Evolutionary conservation across 1,140 invertebrate genomes (phyloP).

Genomic region (Philaenus spumarius): DNA sequence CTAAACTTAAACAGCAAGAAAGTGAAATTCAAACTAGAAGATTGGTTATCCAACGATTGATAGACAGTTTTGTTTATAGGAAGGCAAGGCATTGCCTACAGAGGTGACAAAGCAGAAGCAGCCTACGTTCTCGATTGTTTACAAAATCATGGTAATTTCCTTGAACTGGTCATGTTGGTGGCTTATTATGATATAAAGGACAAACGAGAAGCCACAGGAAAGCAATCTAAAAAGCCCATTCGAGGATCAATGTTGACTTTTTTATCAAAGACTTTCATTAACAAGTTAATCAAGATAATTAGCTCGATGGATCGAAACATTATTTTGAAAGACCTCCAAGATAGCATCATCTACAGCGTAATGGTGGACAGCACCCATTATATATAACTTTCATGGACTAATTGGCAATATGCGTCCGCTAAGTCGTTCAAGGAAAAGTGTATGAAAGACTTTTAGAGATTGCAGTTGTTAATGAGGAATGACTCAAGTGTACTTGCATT

Average conservation of each 20-base stretch:
- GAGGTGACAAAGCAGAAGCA: too few relatives aligned
- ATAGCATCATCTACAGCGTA: constrained; percentile 18
- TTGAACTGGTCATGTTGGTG: constrained; percentile 21
- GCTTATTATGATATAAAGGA: constrained; percentile 15
- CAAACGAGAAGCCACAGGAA: neutral
- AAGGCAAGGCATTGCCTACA: constrained; percentile 13
- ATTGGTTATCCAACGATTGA: constrained; percentile 18
- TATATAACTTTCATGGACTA: constrained; percentile 17
- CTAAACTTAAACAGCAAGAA: constrained; percentile 18
- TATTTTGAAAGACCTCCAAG: constrained; percentile 19
- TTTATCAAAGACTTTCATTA: constrained; percentile 17
- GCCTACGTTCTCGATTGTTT: constrained; percentile 12
- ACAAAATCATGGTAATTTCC: constrained; percentile 23
- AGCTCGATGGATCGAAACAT: constrained; percentile 8
- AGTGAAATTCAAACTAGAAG: constrained; percentile 17
- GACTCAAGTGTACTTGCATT: constrained; percentile 19
- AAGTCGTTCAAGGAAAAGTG: constrained; percentile 15
- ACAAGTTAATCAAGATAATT: constrained; percentile 19
- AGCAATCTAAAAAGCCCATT: constrained; percentile 1
- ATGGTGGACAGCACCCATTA: constrained; percentile 23
- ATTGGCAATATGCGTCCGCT: constrained; percentile 23
- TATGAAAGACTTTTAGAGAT: constrained; percentile 19
- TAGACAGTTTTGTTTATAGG: constrained; percentile 20
- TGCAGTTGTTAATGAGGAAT: constrained; percentile 15
- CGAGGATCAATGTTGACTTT: constrained; percentile 17